phyloP scores from a whole-genome alignment of 2,888 invertebrate species.

The Diabrotica balteata region DNA sequence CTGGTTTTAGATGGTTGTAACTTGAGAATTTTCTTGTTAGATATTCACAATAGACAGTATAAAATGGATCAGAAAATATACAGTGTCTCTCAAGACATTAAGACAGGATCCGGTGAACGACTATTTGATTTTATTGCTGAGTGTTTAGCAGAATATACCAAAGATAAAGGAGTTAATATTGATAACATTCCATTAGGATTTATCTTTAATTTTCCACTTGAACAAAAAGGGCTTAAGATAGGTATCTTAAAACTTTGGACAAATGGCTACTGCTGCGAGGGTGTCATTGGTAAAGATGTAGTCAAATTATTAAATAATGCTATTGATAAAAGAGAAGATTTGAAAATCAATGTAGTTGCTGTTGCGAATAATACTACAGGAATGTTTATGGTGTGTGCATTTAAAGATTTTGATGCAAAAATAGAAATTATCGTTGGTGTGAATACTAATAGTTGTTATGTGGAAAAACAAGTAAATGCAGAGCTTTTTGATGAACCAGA shows the following conservation, averaged over 20 bases:
- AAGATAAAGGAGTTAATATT: slow-evolving; percentile 69
- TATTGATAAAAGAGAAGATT: slow-evolving; percentile 76
- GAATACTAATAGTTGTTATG: slow-evolving; percentile 95
- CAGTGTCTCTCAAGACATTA: slow-evolving; percentile 84
- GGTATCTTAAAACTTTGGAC: slow-evolving; percentile 92
- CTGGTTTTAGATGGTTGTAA: slow-evolving; percentile 98
- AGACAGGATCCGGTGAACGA: slow-evolving; percentile 85
- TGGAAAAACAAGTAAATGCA: slow-evolving; percentile 86
- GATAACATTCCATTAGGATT: slow-evolving; percentile 69
- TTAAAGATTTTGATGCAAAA: slow-evolving; percentile 77
- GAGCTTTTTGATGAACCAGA: slow-evolving; percentile 78
- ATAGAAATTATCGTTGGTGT: slow-evolving; percentile 88
- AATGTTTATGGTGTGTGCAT: slow-evolving; percentile 91
- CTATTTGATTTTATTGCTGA: slow-evolving; percentile 74
- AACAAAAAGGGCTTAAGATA: slow-evolving; percentile 85
- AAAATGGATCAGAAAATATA: slow-evolving; percentile 1
- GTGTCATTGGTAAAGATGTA: slow-evolving; percentile 90
- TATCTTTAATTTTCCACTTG: slow-evolving; percentile 95
- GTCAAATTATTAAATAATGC: slow-evolving; percentile 88
- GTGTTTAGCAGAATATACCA: slow-evolving; percentile 90
- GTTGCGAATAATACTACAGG: slow-evolving; percentile 94
- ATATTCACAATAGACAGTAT: not conserved
- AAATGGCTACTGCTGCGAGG: slow-evolving; percentile 88
- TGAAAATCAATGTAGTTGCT: slow-evolving; percentile 61
- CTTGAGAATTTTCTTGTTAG: slow-evolving; percentile 85